Percentiles rank a stretch among this genome's conserved stretches.
Evolutionary conservation across 2,888 invertebrate genomes (phyloP).

Genomic region (Falcaria lacertinaria): DNA sequence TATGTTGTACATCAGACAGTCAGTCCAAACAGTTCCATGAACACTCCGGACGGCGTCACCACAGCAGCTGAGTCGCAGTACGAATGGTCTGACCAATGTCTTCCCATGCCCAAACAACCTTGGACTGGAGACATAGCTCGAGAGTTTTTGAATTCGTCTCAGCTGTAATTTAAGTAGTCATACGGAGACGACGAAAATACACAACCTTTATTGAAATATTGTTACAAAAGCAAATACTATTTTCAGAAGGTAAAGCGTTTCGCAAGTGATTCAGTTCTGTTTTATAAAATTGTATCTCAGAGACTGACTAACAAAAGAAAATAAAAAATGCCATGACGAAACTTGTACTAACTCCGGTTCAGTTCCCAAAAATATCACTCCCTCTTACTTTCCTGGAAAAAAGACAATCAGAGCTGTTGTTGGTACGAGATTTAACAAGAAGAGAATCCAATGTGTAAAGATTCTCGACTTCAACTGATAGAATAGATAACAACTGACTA

Average conservation of each 20-base stretch:
- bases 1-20: constrained; percentile 1
- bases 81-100: constrained; percentile 11
- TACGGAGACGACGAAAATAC: not conserved
- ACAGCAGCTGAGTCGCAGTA: constrained; percentile 28
- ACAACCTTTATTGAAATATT: not conserved
- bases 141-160: not conserved
- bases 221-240: not conserved
- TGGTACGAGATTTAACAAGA: too few species aligned
- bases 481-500: constrained; percentile 19
- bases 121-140: too few species aligned
- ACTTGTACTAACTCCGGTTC: too few species aligned
- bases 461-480: constrained; percentile 23
- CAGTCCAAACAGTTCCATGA: constrained; percentile 27
- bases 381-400: too few species aligned
- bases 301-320: too few species aligned
- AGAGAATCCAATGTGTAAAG: too few species aligned
- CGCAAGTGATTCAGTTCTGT: not conserved
- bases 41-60: constrained; percentile 31
- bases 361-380: too few species aligned
- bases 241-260: not conserved
- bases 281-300: too few species aligned
- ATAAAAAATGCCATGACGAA: too few species aligned
- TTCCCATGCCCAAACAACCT: not conserved
- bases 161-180: not conserved
- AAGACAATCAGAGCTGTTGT: too few species aligned